Evolutionary conservation across 1,140 invertebrate genomes (phyloP).

Genomic region (Oppia nitens): DNA sequence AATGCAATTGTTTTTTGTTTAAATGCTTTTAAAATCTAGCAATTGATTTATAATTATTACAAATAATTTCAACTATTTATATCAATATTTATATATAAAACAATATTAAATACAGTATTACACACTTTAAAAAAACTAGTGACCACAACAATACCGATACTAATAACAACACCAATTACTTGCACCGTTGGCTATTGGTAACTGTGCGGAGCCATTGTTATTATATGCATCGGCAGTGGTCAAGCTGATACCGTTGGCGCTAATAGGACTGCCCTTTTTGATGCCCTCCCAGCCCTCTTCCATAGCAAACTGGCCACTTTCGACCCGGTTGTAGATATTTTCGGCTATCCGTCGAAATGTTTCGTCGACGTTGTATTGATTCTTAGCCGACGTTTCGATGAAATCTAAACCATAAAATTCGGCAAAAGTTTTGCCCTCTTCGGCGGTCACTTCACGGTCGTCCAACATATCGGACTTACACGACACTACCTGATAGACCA

Average conservation of each 20-base stretch:
- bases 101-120: too few species aligned
- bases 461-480: conserved; percentile 30
- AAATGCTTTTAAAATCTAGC: too few species aligned
- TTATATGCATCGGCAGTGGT: neutral
- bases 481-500: conserved; percentile 26
- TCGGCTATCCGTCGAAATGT: conserved; percentile 29
- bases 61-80: too few species aligned
- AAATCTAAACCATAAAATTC: conserved; percentile 33
- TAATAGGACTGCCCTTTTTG: neutral
- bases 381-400: conserved; percentile 41
- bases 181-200: neutral
- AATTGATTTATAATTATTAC: too few species aligned
- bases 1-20: too few species aligned
- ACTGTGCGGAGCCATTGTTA: neutral
- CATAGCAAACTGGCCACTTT: neutral
- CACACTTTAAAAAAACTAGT: too few species aligned
- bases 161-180: neutral
- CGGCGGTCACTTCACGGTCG: conserved; percentile 36
- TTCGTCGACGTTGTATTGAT: conserved; percentile 34
- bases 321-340: neutral
- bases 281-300: neutral
- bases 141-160: too few species aligned
- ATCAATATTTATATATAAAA: too few species aligned
- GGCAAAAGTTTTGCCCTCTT: conserved; percentile 4
- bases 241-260: neutral